A percentile compares a stretch with the other conserved stretches of the same genome.
These are phyloP conservation scores for Oscheius sp. DNA, from an alignment of 1,140 invertebrate genomes.

Conservation along the genomic window DNA sequence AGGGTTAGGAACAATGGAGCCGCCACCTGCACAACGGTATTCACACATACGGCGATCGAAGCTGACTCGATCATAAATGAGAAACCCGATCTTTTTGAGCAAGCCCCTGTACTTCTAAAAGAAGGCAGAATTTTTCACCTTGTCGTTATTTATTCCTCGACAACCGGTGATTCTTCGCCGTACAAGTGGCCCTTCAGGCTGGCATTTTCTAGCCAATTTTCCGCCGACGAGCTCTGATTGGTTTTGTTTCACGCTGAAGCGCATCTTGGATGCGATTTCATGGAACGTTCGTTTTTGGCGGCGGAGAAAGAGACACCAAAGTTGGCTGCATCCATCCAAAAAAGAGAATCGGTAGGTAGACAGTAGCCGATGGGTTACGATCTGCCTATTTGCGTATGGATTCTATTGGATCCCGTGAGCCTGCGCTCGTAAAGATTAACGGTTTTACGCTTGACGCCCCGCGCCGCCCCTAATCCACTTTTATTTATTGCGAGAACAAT, in stretches of 20 bases:
- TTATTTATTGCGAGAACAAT: conserved; percentile 20
- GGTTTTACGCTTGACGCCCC: background rate
- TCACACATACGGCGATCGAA: background rate
- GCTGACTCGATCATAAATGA: too few species aligned
- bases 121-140: too few species aligned
- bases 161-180: background rate
- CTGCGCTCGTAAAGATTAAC: conserved; percentile 8
- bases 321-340: background rate
- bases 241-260: background rate
- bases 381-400: too few species aligned
- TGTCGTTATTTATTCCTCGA: too few species aligned
- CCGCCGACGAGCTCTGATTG: background rate
- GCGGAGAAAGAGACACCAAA: background rate
- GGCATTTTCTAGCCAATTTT: conserved; percentile 3
- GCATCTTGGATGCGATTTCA: background rate
- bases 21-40: conserved; percentile 5
- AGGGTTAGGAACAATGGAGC: background rate
- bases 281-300: background rate
- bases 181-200: background rate
- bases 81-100: too few species aligned
- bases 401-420: too few species aligned
- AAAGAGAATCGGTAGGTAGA: background rate
- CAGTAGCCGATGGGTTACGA: background rate
- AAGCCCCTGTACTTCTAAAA: too few species aligned
- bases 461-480: conserved; percentile 13